These are phyloP conservation scores for Protonibea diacanthus DNA, from an alignment of 2,797 vertebrate genomes.

Conservation along the genomic window DNA sequence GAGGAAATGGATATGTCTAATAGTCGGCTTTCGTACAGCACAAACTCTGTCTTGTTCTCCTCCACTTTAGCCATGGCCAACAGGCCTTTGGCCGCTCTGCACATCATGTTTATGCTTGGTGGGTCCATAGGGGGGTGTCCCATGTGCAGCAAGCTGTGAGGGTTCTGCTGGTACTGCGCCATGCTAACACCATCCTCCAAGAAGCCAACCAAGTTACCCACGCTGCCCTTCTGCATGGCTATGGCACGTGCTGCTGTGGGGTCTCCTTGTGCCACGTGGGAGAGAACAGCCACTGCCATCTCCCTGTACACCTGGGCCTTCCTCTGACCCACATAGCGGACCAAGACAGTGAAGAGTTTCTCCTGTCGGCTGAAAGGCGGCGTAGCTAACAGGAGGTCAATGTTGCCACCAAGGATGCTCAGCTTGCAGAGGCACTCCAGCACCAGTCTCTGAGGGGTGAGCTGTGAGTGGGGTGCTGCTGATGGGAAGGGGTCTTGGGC, in stretches of 20 bases:
- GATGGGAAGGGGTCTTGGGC: slow-evolving; percentile 97
- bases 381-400: slow-evolving; percentile 97
- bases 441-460: slow-evolving; percentile 96
- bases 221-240: slow-evolving; percentile 96
- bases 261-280: slow-evolving; percentile 98
- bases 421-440: slow-evolving; percentile 99
- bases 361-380: slow-evolving; percentile 97
- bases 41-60: slow-evolving; percentile 97
- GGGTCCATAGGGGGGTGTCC: slow-evolving; percentile 92
- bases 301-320: slow-evolving; percentile 98
- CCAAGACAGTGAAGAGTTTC: slow-evolving; percentile 94
- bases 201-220: slow-evolving; percentile 96
- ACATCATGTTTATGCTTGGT: slow-evolving; percentile 99
- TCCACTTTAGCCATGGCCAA: slow-evolving; percentile 96
- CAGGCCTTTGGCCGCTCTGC: slow-evolving; percentile 97
- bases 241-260: slow-evolving; percentile 93
- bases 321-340: slow-evolving; percentile 95
- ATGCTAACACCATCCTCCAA: slow-evolving; percentile 96
- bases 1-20: slow-evolving; percentile 99
- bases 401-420: slow-evolving; percentile 97
- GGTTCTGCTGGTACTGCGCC: slow-evolving; percentile 98
- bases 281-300: slow-evolving; percentile 97
- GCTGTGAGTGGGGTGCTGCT: slow-evolving; percentile 90
- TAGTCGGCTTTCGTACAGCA: slow-evolving; percentile 96
- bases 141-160: slow-evolving; percentile 95